Evolutionary conservation across 2,797 vertebrate genomes (phyloP).

Genomic region (Toxotes lorentzi): DNA sequence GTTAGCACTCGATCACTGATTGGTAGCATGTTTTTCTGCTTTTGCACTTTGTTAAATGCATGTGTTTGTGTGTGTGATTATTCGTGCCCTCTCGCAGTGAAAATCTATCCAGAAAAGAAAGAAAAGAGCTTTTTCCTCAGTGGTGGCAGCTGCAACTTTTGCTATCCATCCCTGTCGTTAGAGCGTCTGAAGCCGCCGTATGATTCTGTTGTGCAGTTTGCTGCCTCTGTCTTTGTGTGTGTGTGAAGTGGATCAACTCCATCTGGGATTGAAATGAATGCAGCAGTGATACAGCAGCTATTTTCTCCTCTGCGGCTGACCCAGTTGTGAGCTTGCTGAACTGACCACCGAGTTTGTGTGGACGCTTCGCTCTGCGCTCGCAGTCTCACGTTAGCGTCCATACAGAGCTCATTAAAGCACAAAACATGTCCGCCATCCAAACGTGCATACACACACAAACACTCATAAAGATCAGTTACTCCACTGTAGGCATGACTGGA

Average conservation of each 20-base stretch:
- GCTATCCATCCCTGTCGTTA: constrained; percentile 60
- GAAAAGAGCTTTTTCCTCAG: constrained; percentile 36
- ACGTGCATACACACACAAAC: constrained; percentile 19
- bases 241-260: constrained; percentile 40
- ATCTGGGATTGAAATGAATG: constrained; percentile 45
- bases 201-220: constrained; percentile 47
- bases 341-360: constrained; percentile 64
- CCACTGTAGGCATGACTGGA: not conserved
- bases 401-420: constrained; percentile 55
- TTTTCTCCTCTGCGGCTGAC: constrained; percentile 57
- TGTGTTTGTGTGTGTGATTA: constrained; percentile 2
- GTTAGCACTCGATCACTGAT: not conserved
- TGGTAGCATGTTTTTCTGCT: accelerated
- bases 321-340: constrained; percentile 62
- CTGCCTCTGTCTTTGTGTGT: constrained; percentile 22
- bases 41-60: not conserved
- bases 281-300: constrained; percentile 57
- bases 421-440: not conserved
- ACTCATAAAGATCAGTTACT: constrained; percentile 10
- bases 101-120: constrained; percentile 45
- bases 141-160: constrained; percentile 39
- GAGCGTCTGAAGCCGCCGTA: constrained; percentile 39
- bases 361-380: constrained; percentile 25
- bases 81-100: constrained; percentile 16
- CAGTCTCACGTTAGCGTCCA: constrained; percentile 40